Base-by-base conservation (phyloP, 2,797 vertebrate species). In the Helostoma temminkii region DNA sequence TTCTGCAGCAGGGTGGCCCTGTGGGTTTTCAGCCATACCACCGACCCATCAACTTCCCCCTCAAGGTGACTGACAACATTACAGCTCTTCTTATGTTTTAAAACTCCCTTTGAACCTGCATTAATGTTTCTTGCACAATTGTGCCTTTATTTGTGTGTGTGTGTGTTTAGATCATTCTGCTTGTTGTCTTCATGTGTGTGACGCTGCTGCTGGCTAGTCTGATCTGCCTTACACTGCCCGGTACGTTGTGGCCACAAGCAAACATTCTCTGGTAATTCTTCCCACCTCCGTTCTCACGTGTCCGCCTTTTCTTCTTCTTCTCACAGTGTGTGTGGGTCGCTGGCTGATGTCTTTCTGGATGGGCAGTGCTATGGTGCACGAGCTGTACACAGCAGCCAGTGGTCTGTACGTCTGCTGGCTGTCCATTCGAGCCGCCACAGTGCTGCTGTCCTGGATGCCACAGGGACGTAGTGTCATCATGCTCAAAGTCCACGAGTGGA, bases 331-430 rank as follows among this genome's bases (percentile, higher is more conserved):
- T 48, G 95, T 95, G 50, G 98, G 98, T 32, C 97, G 98, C 55
- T 99, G 96, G 96, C 76, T 99, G 64, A 99, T 99, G 97, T 98
- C 97, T 0, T 96, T 99, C 92, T 99, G 97, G 98, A 98, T 97
- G 54, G 98, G 97, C 50, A 95, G 93, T 14, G 95, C 96, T 68
- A 95, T 97, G 93, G 97, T 99, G 66, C 98, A 99, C 1, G 98
- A 99, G 68, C 90, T 99, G 26, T 99, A 99, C 93, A 99, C 98
- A 1, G 97, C 98, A 22, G 97, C 97, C 0, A 98, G 97, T 46
- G 98, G 98, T 34, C 95, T 99, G 3, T 99, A 98, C 12, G 94
- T 98, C 52, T 99, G 98, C 75, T 99, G 98, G 98, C 91, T 99
- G 36, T 94, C 95, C 18, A 96, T 98, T 66, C 91, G 98, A 66